phyloP scores from a whole-genome alignment of 2,797 vertebrate genomes.

The Lepidocolaptes lacrymiger region DNA sequence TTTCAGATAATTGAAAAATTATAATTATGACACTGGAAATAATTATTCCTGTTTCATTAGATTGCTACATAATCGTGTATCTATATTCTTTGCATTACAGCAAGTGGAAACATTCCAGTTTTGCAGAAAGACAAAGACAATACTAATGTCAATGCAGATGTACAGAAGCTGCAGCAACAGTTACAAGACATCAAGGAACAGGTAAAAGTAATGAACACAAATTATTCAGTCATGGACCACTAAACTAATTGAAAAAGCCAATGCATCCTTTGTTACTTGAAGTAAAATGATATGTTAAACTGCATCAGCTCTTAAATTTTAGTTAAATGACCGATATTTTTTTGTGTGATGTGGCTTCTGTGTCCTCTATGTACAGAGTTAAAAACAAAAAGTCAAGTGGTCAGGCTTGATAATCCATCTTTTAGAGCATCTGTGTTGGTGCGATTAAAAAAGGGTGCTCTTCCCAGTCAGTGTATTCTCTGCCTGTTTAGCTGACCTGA shows the following conservation, averaged over 20 bases:
- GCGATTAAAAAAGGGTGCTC: neutral
- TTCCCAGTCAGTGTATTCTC: neutral
- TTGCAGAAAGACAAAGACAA: slow-evolving; percentile 98
- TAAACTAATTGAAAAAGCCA: neutral
- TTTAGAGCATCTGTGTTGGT: neutral
- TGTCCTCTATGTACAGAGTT: neutral
- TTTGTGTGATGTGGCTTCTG: neutral
- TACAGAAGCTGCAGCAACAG: slow-evolving; percentile 98
- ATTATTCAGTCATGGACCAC: neutral
- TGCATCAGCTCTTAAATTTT: neutral
- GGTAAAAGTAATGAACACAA: slow-evolving; percentile 74
- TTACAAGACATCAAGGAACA: slow-evolving; percentile 99
- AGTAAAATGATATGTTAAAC: neutral
- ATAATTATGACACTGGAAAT: neutral
- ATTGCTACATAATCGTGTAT: accelerated
- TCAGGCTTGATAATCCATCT: neutral
- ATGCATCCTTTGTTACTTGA: neutral
- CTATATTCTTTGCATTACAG: slow-evolving; percentile 75
- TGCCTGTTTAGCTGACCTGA: neutral
- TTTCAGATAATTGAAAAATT: neutral
- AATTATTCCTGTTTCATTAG: neutral
- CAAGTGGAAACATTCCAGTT: slow-evolving; percentile 94
- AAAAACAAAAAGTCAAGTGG: neutral
- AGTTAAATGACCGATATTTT: neutral
- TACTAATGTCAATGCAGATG: slow-evolving; percentile 97